A percentile compares a stretch with the other conserved stretches of the same genome.
phyloP scores from a whole-genome alignment of 2,888 invertebrate genomes.

The Dinocampus coccinellae region DNA sequence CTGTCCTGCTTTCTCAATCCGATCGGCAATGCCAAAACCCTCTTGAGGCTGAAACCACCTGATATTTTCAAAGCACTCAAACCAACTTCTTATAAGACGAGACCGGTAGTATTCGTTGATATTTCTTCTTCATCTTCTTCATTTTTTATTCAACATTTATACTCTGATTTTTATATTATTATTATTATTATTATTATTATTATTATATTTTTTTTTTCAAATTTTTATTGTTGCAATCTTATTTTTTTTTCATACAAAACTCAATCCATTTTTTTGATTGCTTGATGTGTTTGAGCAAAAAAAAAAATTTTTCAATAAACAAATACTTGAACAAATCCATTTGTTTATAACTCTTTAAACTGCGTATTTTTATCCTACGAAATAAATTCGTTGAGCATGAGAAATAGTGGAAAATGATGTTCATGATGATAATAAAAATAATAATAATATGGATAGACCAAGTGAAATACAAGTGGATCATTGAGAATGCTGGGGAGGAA shows the following conservation, averaged over 20 bases:
- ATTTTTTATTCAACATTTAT: too few relatives aligned
- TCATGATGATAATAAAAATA: too few relatives aligned
- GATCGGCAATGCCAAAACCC: constrained; percentile 37
- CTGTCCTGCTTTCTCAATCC: constrained; percentile 30
- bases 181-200: constrained; percentile 28
- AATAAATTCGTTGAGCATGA: not conserved
- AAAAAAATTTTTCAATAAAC: too few relatives aligned
- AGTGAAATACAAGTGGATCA: not conserved
- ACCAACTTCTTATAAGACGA: constrained; percentile 16
- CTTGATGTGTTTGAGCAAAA: too few relatives aligned
- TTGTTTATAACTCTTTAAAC: not conserved
- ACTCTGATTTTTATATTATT: constrained; percentile 20
- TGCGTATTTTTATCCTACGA: not conserved
- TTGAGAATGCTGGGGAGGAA: constrained; percentile 2
- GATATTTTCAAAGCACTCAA: constrained; percentile 50
- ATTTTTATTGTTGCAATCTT: too few relatives aligned
- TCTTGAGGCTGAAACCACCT: constrained; percentile 30
- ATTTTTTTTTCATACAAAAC: too few relatives aligned
- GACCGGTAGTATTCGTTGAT: constrained; percentile 18
- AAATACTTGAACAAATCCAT: not conserved
- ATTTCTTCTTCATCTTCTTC: constrained; percentile 30
- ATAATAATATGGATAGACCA: not conserved
- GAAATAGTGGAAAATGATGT: not conserved
- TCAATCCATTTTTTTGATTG: too few relatives aligned
- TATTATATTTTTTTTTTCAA: not conserved